Evolutionary conservation across 2,888 invertebrate genomes (phyloP), one percentile per base, ranked within the genome.

Genomic region (Esperia sulphurella): DNA sequence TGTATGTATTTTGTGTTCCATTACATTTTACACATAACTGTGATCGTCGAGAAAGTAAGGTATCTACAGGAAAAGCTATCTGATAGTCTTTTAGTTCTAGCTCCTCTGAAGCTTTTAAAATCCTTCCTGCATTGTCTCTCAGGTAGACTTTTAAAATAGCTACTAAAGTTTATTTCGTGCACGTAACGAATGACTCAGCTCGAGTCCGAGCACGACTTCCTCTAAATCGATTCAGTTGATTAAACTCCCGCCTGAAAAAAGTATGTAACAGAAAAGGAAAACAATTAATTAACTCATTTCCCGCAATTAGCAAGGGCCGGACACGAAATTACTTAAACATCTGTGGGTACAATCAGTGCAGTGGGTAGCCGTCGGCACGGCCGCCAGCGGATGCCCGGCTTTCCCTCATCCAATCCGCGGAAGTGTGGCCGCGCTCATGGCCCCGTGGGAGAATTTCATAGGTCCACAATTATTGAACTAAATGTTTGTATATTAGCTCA

Each of bases 201-300:
- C 12, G 8, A 58, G 55, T 55, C 58, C 43, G 46, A 50, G 50
- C 60, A 60, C 57, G 55, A 55, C 51, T 52, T 51, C 48, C 44
- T 57, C 58, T 60, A 58, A 65, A 67, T 65, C 61, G 59, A 59
- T 65, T 58, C 61, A 63, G 61, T 61, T 63, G 63, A 66, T 65
- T 70, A 63, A 64, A 59, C 54, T 53, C 50, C 49, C 50, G 54
- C 51, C 37, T 52, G 68, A 61, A 66, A 71, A 77, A 77, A 76
- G 60, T 63, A 59, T 75, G 73, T 69, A 63, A 66, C 71, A 71
- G 68, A 72, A 79, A 82, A 84, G 81, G 80, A 83, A 83, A 83
- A 82, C 81, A 82, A 83, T 84, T 81, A 83, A 85, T 83, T 79
- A 76, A 75, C 70, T 76, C 68, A 82, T 85, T 86, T 83, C 81